phyloP scores from a whole-genome alignment of 2,888 invertebrate genomes.

The Mesochorus sp. region DNA sequence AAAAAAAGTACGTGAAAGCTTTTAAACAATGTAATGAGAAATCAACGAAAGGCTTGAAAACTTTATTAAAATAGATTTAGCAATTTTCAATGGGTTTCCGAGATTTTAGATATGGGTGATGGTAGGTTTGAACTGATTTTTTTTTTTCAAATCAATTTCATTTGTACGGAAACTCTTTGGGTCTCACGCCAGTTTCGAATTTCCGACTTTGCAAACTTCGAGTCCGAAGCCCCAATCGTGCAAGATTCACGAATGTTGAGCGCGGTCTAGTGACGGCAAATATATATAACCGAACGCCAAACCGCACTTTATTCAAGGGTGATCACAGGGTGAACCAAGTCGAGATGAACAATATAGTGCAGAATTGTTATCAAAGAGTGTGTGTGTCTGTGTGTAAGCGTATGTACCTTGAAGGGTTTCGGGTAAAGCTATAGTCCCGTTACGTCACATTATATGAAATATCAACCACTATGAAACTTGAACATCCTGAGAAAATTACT shows the following conservation, averaged over 20 bases:
- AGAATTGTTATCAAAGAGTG: conserved; percentile 58
- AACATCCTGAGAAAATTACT: conserved; percentile 81
- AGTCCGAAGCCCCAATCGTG: conserved; percentile 65
- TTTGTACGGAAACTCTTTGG: background rate
- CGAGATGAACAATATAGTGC: conserved; percentile 75
- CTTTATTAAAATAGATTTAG: too few species aligned
- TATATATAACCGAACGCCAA: conserved; percentile 76
- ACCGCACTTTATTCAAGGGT: conserved; percentile 79
- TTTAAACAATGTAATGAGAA: too few species aligned
- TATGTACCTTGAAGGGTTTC: conserved; percentile 65
- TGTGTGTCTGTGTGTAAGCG: conserved; percentile 36
- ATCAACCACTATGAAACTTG: conserved; percentile 82
- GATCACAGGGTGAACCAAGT: conserved; percentile 49
- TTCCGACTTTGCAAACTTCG: conserved; percentile 17
- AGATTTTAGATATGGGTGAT: background rate
- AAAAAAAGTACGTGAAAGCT: too few species aligned
- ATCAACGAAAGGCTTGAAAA: too few species aligned
- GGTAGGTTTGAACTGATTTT: background rate
- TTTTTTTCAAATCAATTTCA: background rate
- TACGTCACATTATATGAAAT: conserved; percentile 81
- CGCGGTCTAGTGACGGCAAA: conserved; percentile 53
- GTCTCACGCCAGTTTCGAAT: conserved; percentile 24
- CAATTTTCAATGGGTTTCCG: too few species aligned
- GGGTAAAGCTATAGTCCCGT: conserved; percentile 65
- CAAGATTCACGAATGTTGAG: conserved; percentile 36